Evolutionary conservation across 2,797 vertebrate genomes (phyloP).

Genomic region (Delichon dasypus): DNA sequence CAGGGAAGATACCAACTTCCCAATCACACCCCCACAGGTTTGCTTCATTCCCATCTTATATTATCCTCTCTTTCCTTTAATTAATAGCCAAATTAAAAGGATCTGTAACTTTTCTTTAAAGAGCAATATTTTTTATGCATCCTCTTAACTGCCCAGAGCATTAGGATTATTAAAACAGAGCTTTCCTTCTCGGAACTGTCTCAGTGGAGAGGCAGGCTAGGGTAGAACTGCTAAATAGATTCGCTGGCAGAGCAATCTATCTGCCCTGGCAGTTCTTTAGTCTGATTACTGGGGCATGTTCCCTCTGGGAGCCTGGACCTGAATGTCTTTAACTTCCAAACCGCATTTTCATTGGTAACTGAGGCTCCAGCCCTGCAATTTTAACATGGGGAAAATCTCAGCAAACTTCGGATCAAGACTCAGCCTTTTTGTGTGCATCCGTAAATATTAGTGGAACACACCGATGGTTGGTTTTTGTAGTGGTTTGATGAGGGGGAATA

Average conservation of each 20-base stretch:
- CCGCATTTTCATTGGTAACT: not conserved
- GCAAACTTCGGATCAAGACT: not conserved
- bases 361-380: not conserved
- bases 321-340: not conserved
- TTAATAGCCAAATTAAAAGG: not conserved
- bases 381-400: not conserved
- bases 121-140: not conserved
- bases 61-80: not conserved
- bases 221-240: not conserved
- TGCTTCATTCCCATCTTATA: not conserved
- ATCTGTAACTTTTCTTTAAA: not conserved
- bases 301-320: not conserved
- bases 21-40: not conserved
- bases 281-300: not conserved
- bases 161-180: conserved; percentile 29
- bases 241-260: not conserved
- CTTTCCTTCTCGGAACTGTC: not conserved
- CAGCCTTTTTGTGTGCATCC: not conserved
- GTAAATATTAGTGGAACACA: not conserved
- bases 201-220: not conserved
- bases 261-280: not conserved
- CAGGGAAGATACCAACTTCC: not conserved
- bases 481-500: not conserved
- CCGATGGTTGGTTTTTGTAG: not conserved
- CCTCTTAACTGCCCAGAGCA: not conserved